These are phyloP conservation scores for Oreochromis spilurus DNA, from an alignment of 2,113 vertebrate genomes.

Conservation along the genomic window DNA sequence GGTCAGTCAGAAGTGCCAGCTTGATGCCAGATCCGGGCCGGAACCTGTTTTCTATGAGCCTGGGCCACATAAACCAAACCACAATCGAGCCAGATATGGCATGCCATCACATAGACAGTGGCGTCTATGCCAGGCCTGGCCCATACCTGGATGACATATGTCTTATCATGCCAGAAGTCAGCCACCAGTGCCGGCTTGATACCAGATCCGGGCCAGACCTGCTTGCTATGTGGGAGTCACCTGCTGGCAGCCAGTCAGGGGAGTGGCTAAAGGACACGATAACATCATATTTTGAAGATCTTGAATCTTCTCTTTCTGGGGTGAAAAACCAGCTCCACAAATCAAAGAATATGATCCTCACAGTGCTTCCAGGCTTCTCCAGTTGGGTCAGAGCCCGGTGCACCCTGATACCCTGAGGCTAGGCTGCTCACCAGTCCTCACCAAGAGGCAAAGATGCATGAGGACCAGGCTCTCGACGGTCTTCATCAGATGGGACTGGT, in stretches of 20 bases:
- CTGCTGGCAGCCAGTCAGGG: background rate
- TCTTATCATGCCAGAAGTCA: no score
- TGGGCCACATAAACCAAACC: no score
- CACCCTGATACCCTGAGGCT: background rate
- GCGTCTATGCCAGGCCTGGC: no score
- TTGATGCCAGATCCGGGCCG: no score
- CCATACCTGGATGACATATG: no score
- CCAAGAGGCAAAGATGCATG: background rate
- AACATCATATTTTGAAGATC: background rate
- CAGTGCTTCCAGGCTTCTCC: background rate
- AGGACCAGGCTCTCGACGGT: background rate
- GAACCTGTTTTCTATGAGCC: no score
- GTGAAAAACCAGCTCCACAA: background rate
- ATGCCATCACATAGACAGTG: no score
- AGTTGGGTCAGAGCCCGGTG: background rate
- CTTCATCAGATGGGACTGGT: background rate
- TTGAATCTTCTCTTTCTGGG: background rate
- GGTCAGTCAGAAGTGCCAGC: no score
- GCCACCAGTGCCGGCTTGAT: no score
- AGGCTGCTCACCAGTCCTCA: background rate
- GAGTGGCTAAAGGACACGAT: background rate
- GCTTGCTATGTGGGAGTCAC: background rate
- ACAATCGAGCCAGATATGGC: no score
- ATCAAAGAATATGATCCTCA: background rate
- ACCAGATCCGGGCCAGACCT: no score